Conservation (phyloP, 2,888 invertebrate genomes). For the Protonemura montana region DNA sequence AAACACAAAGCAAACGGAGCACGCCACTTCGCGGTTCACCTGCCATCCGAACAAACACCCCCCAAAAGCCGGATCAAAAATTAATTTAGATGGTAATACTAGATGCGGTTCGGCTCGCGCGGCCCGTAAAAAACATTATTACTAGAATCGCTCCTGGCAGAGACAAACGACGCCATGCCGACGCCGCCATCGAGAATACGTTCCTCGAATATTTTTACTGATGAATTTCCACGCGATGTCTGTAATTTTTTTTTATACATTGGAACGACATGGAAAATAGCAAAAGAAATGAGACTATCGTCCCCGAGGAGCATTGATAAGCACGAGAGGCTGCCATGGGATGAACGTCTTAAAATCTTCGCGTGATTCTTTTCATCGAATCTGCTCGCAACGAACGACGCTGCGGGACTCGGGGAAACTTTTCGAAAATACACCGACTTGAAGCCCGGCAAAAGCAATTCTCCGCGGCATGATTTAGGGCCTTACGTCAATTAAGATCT, state of each 20-base stretch:
- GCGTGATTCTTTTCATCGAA: neutral
- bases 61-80: conserved; percentile 24
- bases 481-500: conserved; percentile 32
- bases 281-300: neutral
- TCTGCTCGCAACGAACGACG: neutral
- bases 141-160: conserved; percentile 20
- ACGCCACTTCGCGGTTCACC: neutral
- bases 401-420: neutral
- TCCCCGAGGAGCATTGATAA: neutral
- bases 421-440: neutral
- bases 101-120: conserved; percentile 23
- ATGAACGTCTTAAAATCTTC: neutral
- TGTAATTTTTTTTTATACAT: neutral
- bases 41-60: neutral
- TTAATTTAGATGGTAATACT: conserved; percentile 41
- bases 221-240: neutral
- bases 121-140: conserved; percentile 23
- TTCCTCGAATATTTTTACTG: neutral
- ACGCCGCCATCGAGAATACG: neutral
- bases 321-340: neutral
- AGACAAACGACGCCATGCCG: conserved; percentile 30
- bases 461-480: neutral
- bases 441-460: neutral
- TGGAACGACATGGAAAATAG: neutral
- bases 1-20: neutral